Percentiles rank a stretch among this genome's conserved stretches.
Conservation (phyloP, 2,888 invertebrate genomes). For the Homarus gammarus region DNA sequence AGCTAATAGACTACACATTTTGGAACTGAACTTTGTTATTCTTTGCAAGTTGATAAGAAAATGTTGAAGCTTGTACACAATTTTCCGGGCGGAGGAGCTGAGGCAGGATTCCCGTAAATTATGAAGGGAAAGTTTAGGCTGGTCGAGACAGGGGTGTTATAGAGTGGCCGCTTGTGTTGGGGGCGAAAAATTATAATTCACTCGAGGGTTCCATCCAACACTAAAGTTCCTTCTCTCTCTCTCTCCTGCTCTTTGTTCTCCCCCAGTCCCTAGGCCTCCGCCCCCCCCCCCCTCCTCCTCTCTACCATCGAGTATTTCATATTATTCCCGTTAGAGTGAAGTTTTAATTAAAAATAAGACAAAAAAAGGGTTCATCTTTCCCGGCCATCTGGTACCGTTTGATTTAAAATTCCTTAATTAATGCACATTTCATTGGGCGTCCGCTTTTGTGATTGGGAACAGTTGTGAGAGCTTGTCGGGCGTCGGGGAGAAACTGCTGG, state of each 20-base stretch:
- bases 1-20: too few species aligned
- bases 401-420: constrained; percentile 44
- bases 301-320: not conserved
- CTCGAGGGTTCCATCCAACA: not conserved
- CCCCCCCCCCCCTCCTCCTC: not conserved
- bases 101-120: constrained; percentile 14
- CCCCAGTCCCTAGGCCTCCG: not conserved
- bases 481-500: too few species aligned
- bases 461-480: constrained; percentile 11
- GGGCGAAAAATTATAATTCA: constrained; percentile 6
- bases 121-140: not conserved
- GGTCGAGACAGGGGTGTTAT: constrained; percentile 1
- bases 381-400: constrained; percentile 45
- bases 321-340: constrained; percentile 14
- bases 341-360: constrained; percentile 12
- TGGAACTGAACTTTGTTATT: too few species aligned
- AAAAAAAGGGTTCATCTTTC: constrained; percentile 17
- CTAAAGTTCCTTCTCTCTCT: not conserved
- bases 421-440: constrained; percentile 45
- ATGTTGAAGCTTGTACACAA: not conserved
- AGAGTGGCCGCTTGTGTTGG: not conserved
- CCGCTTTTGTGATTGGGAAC: constrained; percentile 22
- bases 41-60: not conserved
- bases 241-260: not conserved
- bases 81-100: not conserved